Conservation (phyloP, 2,113 vertebrate species). For the Excalfactoria chinensis region DNA sequence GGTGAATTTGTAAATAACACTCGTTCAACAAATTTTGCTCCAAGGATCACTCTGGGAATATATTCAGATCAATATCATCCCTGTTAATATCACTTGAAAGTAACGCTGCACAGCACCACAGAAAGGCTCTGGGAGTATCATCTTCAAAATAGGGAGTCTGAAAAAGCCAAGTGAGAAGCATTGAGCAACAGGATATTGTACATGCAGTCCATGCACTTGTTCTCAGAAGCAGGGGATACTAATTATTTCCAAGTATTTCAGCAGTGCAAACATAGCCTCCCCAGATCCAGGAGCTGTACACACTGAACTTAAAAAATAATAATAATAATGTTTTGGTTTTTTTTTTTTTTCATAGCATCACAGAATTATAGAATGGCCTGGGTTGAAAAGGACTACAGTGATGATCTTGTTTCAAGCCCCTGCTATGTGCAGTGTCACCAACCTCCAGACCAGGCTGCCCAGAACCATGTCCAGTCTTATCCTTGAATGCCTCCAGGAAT, state of each 20-base stretch:
- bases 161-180: constrained; percentile 8
- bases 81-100: constrained; percentile 54
- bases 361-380: no score
- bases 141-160: not conserved
- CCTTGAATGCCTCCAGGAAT: no score
- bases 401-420: no score
- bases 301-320: not conserved
- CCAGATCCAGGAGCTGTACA: not conserved
- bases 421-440: no score
- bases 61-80: constrained; percentile 60
- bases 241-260: constrained; percentile 3
- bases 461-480: no score
- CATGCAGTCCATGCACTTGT: not conserved
- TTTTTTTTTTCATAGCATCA: not conserved
- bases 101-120: not conserved
- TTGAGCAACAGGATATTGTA: constrained; percentile 11
- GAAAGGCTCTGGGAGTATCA: constrained; percentile 48
- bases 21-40: constrained; percentile 47
- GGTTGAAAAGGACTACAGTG: no score
- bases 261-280: not conserved
- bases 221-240: not conserved
- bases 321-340: no score
- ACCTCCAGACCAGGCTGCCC: no score
- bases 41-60: constrained; percentile 50
- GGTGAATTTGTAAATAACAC: constrained; percentile 59